phyloP scores from a whole-genome alignment of 2,797 vertebrate genomes.

The Lepus oiostolus region DNA sequence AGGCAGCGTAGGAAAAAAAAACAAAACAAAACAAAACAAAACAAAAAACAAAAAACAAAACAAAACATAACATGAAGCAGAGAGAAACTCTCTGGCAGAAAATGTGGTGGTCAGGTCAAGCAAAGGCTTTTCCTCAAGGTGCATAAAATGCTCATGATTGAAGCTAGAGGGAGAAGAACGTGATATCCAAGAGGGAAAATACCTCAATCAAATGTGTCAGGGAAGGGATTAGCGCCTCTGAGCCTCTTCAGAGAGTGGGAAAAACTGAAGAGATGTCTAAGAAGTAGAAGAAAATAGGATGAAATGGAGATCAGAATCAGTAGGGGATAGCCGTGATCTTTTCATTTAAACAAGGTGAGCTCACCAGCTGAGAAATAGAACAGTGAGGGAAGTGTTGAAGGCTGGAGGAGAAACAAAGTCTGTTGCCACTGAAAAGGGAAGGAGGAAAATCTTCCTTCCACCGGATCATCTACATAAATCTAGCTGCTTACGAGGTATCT shows the following conservation, averaged over 20 bases:
- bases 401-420: conserved; percentile 47
- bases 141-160: background rate
- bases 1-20: background rate
- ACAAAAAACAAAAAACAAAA: background rate
- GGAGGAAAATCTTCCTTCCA: background rate
- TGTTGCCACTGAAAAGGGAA: background rate
- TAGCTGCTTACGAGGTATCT: conserved; percentile 55
- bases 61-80: background rate
- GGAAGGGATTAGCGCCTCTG: background rate
- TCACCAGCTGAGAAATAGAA: conserved; percentile 40
- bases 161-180: background rate
- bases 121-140: background rate
- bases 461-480: background rate
- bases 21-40: background rate
- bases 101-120: background rate
- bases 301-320: conserved; percentile 24
- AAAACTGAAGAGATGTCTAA: conserved; percentile 23
- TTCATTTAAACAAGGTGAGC: conserved; percentile 65
- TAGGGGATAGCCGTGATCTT: background rate
- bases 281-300: background rate
- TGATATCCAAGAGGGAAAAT: background rate
- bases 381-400: background rate
- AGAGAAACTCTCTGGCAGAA: background rate
- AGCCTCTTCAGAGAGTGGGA: background rate
- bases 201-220: background rate